Conservation (phyloP, 2,888 invertebrate species). For the Phlogophora meticulosa region DNA sequence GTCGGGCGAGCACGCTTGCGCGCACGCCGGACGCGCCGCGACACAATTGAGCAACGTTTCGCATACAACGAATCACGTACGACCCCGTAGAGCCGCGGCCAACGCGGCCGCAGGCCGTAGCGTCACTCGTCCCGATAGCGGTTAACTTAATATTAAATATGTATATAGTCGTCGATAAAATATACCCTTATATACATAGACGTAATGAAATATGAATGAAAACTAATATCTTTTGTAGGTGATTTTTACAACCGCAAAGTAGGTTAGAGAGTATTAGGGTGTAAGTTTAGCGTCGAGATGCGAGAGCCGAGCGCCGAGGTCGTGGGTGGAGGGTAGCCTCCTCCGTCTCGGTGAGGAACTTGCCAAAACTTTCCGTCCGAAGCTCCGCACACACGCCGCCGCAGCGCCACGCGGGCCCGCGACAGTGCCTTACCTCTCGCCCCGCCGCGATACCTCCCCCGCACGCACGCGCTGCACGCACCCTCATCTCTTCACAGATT, state of each 20-base stretch:
- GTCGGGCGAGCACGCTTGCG: slow-evolving; percentile 70
- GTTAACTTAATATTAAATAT: slow-evolving; percentile 80
- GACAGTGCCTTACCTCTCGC: slow-evolving; percentile 82
- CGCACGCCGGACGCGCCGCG: slow-evolving; percentile 77
- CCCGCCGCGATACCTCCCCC: slow-evolving; percentile 35
- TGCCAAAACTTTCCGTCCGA: slow-evolving; percentile 90
- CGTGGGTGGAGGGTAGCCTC: slow-evolving; percentile 78
- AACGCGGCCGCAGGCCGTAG: slow-evolving; percentile 83
- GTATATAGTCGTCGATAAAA: slow-evolving; percentile 89
- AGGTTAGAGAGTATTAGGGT: slow-evolving; percentile 87
- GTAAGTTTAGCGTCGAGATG: slow-evolving; percentile 87
- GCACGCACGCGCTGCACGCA: slow-evolving; percentile 33
- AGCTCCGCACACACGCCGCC: slow-evolving; percentile 82
- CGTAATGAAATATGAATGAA: slow-evolving; percentile 89
- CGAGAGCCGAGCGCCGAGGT: slow-evolving; percentile 85
- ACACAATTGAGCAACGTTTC: slow-evolving; percentile 90
- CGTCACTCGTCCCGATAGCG: slow-evolving; percentile 87
- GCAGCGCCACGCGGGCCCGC: slow-evolving; percentile 75
- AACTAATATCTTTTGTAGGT: slow-evolving; percentile 92
- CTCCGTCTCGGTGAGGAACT: slow-evolving; percentile 86
- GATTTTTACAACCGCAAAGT: slow-evolving; percentile 91
- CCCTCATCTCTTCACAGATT: neutral
- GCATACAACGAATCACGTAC: slow-evolving; percentile 91
- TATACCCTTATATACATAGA: slow-evolving; percentile 91
- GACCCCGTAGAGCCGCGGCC: slow-evolving; percentile 87